Base-by-base conservation (phyloP, 2,113 vertebrate species). In the Ranitomeya variabilis region DNA sequence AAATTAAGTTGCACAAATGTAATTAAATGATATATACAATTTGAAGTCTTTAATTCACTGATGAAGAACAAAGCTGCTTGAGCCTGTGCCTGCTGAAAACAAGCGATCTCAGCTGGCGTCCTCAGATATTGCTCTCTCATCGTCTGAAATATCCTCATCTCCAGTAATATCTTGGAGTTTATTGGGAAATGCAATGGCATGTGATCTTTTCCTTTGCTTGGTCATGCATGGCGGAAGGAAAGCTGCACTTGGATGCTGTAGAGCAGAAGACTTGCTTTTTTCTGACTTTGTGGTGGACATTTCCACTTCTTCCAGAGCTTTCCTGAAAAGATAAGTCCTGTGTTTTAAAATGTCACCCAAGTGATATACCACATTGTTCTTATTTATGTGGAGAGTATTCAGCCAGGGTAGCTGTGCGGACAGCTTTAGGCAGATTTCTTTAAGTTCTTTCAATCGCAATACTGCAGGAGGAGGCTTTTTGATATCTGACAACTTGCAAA, bases 121-220 rank as follows among this genome's bases (percentile, higher is more conserved):
- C 97, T 95, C 89, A 99, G 93, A 92, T 99, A 99, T 16, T 95
- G 95, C 66, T 99, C 26, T 96, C 66, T 99, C 98, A 0, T 95
- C 95, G 92, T 99, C 98, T 0, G 95, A 98, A 90, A 99, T 99
- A 86, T 97, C 93, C 91, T 99, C 98, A 0, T 99, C 92, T 0
- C 97, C 96, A 0, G 94, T 97, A 18, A 95, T 4, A 0, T 84
- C 79, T 0, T n/a, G 16, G 11, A 23, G 87, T 0, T 87, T 16
- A 0, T 74, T n/a, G 0, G 76, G 16, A 0, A 14, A 89, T 0
- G 90, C 86, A 0, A 5, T 67, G 0, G 89, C 85, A 0, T 93
- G 91, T 16, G 2, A 69, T 0, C 89, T 95, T 92, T 97, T 98
- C 0, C 92, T 91, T 0, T 95, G 89, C 0, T 92, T 90, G 83